Evolutionary conservation across 2,113 vertebrate genomes (phyloP).

Genomic region (Cercopithecus mona): DNA sequence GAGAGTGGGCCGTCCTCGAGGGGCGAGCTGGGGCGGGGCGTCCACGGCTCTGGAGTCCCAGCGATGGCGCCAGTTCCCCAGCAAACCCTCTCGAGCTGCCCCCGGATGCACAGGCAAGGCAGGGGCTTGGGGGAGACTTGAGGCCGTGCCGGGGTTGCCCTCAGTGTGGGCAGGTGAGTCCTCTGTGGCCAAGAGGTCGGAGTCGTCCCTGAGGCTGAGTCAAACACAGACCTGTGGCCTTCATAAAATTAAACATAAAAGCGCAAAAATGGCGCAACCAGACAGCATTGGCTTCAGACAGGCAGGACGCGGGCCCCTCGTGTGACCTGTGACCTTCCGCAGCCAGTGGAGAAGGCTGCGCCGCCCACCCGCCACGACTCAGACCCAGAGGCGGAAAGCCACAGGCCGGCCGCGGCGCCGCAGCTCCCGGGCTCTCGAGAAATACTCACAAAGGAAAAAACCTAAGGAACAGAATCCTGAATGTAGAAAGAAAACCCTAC

Average conservation of each 20-base stretch:
- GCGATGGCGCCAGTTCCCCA: not conserved
- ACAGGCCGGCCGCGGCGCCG: too few species aligned
- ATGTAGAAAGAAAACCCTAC: conserved; percentile 77
- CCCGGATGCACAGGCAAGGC: not conserved
- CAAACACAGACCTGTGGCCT: not conserved
- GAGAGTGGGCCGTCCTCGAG: not conserved
- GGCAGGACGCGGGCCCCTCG: not conserved
- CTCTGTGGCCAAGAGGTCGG: not conserved
- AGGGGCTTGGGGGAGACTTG: not conserved
- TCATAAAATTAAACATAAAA: not conserved
- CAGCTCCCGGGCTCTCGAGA: not conserved
- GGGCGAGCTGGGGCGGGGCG: not conserved
- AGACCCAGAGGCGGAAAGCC: not conserved
- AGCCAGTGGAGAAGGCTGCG: not conserved
- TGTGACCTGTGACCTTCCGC: not conserved
- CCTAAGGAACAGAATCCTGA: conserved; percentile 13
- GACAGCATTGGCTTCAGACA: not conserved
- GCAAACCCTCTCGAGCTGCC: not conserved
- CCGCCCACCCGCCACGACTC: not conserved
- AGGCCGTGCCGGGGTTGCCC: not conserved
- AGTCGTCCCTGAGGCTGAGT: not conserved
- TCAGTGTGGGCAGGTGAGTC: too few species aligned
- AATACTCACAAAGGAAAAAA: not conserved
- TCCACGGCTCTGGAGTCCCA: not conserved
- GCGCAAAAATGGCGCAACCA: not conserved